Conservation (phyloP, 2,888 invertebrate genomes). For the Hirtodrosophila alboralis region DNA sequence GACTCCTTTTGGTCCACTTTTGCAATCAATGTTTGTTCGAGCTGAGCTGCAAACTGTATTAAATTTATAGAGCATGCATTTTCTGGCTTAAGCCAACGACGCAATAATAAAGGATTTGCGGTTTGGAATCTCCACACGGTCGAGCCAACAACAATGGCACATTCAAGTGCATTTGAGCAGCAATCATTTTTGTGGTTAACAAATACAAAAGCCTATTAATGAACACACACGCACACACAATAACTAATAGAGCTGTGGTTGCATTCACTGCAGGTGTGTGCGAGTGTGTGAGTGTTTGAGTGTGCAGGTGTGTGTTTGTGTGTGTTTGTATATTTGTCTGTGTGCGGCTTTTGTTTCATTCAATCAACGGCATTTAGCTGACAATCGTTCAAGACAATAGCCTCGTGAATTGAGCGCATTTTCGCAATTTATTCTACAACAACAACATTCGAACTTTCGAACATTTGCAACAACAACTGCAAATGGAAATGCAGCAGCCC, state of each 20-base stretch:
- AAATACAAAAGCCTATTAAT: slow-evolving; percentile 79
- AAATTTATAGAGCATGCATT: slow-evolving; percentile 55
- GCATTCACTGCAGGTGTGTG: slow-evolving; percentile 30
- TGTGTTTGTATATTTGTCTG: slow-evolving; percentile 10
- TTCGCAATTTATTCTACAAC: slow-evolving; percentile 35
- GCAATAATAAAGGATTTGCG: slow-evolving; percentile 76
- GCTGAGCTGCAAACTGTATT: slow-evolving; percentile 58
- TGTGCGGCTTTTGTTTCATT: slow-evolving; percentile 61
- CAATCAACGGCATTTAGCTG: slow-evolving; percentile 66
- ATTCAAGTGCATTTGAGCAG: slow-evolving; percentile 79
- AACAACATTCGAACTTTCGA: slow-evolving; percentile 37
- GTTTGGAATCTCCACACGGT: slow-evolving; percentile 27
- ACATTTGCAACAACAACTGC: slow-evolving; percentile 6
- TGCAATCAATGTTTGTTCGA: slow-evolving; percentile 30
- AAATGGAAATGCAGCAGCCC: slow-evolving; percentile 31
- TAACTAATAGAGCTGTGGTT: slow-evolving; percentile 53
- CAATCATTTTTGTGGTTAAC: slow-evolving; percentile 80
- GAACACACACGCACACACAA: slow-evolving; percentile 49
- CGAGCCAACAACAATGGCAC: slow-evolving; percentile 55
- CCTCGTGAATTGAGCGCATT: slow-evolving; percentile 26
- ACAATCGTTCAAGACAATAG: slow-evolving; percentile 57
- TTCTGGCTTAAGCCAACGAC: slow-evolving; percentile 56
- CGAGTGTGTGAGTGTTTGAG: slow-evolving; percentile 3
- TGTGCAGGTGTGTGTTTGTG: slow-evolving; percentile 3
- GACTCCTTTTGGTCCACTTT: slow-evolving; percentile 32